Evolutionary conservation across 2,888 invertebrate genomes (phyloP).

Genomic region (Eledone cirrhosa): DNA sequence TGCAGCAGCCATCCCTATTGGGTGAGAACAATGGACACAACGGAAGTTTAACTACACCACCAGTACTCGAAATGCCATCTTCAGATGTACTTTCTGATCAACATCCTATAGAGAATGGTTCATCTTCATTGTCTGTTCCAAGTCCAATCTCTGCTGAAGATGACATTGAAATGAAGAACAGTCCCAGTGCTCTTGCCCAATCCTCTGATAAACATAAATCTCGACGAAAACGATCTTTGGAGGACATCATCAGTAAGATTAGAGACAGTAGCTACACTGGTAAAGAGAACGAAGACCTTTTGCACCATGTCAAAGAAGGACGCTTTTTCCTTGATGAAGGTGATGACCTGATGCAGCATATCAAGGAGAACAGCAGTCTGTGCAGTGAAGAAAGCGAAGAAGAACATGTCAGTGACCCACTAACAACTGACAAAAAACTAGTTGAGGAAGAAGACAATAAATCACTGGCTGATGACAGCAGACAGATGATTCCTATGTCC

Average conservation of each 20-base stretch:
- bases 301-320: conserved; percentile 16
- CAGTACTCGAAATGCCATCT: background rate
- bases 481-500: conserved; percentile 27
- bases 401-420: conserved; percentile 16
- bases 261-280: conserved; percentile 40
- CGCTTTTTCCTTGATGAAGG: conserved; percentile 24
- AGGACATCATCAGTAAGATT: conserved; percentile 57
- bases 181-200: background rate
- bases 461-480: conserved; percentile 16
- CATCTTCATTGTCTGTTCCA: conserved; percentile 22
- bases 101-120: conserved; percentile 25
- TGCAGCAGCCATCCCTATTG: conserved; percentile 16
- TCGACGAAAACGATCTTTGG: conserved; percentile 55
- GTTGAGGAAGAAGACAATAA: conserved; percentile 25
- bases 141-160: conserved; percentile 28
- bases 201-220: conserved; percentile 41
- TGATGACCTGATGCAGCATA: conserved; percentile 25
- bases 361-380: conserved; percentile 23
- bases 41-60: background rate
- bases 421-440: conserved; percentile 11
- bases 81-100: background rate
- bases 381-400: conserved; percentile 26
- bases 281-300: conserved; percentile 18
- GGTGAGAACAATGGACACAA: conserved; percentile 3
- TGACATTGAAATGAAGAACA: conserved; percentile 29